Conservation (phyloP, 53 echinoderm and acorn worm genomes). For the Pentamera pediparva region DNA sequence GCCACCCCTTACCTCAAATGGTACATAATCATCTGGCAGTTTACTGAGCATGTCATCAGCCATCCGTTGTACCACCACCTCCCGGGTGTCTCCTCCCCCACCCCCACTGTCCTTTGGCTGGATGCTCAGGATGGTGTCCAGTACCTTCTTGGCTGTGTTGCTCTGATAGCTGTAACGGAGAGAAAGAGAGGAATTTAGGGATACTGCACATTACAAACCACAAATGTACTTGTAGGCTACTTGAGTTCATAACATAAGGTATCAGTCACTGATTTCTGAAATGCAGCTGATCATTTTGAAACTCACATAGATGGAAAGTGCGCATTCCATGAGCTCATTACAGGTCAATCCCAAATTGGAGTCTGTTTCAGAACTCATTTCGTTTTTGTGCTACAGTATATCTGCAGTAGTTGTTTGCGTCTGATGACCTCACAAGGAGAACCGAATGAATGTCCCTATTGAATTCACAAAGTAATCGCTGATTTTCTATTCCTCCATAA, state of each 20-base stretch:
- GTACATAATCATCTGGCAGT: conserved; percentile 83
- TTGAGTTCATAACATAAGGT: background rate
- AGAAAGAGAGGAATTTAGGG: background rate
- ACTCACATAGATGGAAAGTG: too few relatives aligned
- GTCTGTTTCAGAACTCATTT: too few relatives aligned
- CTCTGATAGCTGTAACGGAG: conserved; percentile 61
- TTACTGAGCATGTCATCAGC: conserved; percentile 97
- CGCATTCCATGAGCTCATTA: too few relatives aligned
- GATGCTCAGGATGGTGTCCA: conserved; percentile 91
- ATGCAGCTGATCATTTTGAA: too few relatives aligned
- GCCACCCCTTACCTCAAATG: conserved; percentile 86
- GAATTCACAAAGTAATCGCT: too few relatives aligned
- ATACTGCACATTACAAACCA: background rate
- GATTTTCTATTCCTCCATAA: too few relatives aligned
- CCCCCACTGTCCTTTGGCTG: conserved; percentile 98
- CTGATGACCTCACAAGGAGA: too few relatives aligned
- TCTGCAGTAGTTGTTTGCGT: too few relatives aligned
- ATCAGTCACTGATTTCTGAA: too few relatives aligned
- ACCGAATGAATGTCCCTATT: too few relatives aligned
- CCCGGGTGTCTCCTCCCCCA: conserved; percentile 85
- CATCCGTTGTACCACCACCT: conserved; percentile 85
- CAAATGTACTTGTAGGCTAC: background rate
- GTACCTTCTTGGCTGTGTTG: conserved; percentile 79
- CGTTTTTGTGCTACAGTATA: too few relatives aligned
- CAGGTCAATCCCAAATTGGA: too few relatives aligned